Conservation (phyloP, 2,113 vertebrate genomes). For the Pluvialis apricaria region DNA sequence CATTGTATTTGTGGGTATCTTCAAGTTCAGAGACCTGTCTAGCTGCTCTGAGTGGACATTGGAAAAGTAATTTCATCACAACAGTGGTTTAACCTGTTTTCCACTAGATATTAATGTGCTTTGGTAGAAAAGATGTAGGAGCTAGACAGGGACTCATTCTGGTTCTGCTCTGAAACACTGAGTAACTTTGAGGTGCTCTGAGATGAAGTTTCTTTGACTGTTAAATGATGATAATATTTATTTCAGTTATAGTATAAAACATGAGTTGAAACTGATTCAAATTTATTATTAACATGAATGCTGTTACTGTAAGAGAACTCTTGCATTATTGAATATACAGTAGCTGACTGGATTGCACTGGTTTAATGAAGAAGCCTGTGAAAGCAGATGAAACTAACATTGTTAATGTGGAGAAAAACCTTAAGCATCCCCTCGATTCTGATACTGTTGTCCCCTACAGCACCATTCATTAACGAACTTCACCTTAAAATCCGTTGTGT, state of each 20-base stretch:
- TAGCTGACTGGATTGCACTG: not conserved
- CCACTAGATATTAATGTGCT: not conserved
- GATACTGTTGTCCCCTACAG: not conserved
- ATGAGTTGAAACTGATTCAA: not conserved
- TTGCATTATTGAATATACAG: not conserved
- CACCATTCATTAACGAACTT: not conserved
- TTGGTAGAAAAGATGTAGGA: not conserved
- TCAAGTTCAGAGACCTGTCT: not conserved
- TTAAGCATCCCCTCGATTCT: not conserved
- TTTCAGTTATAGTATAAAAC: not conserved
- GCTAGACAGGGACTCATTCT: not conserved
- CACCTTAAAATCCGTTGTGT: not conserved
- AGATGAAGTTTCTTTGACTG: not conserved
- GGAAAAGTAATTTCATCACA: not conserved
- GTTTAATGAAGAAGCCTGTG: not conserved
- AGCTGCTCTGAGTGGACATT: not conserved
- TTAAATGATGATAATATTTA: not conserved
- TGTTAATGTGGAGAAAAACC: not conserved
- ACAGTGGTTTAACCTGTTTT: not conserved
- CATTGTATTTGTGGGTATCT: not conserved
- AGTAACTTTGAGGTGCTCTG: not conserved
- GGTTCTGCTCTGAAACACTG: not conserved
- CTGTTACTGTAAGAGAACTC: not conserved
- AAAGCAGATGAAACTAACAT: not conserved
- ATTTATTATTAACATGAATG: not conserved